Percentiles rank a stretch among this genome's conserved stretches.
These are phyloP conservation scores for Schizopygopsis pylzovi DNA, from an alignment of 2,797 vertebrate genomes.

Conservation along the genomic window DNA sequence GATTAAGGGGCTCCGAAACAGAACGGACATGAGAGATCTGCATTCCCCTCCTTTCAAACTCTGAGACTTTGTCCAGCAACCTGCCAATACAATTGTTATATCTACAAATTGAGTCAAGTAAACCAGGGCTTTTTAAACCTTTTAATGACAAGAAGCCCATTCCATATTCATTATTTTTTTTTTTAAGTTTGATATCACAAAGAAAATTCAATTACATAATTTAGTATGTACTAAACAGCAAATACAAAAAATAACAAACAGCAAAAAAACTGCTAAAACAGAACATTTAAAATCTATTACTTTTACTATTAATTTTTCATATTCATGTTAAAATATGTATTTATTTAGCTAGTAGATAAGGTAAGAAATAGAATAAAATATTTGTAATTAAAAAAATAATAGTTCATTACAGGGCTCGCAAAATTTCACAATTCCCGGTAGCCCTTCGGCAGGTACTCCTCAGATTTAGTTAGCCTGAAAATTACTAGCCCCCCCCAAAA, in stretches of 20 bases:
- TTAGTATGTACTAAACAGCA: neutral
- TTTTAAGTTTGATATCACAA: neutral
- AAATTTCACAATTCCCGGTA: too few species aligned
- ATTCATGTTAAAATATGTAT: too few species aligned
- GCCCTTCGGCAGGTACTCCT: too few species aligned
- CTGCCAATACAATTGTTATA: slow-evolving; percentile 68
- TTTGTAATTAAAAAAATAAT: neutral
- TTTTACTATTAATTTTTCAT: neutral
- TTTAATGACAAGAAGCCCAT: neutral
- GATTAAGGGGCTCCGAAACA: slow-evolving; percentile 81
- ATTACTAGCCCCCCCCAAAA: too few species aligned
- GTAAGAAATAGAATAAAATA: neutral
- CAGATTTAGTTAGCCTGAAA: too few species aligned
- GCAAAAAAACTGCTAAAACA: too few species aligned
- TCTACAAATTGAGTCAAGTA: neutral
- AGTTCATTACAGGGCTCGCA: neutral
- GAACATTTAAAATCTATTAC: neutral
- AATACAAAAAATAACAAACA: too few species aligned
- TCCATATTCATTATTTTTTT: neutral
- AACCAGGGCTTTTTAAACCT: neutral
- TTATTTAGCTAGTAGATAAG: neutral
- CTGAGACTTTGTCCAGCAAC: slow-evolving; percentile 79
- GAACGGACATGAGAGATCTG: slow-evolving; percentile 80
- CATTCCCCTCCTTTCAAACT: slow-evolving; percentile 85
- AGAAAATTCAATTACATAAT: neutral